Conservation (phyloP, 2,888 invertebrate species). For the Agriopis leucophaearia region DNA sequence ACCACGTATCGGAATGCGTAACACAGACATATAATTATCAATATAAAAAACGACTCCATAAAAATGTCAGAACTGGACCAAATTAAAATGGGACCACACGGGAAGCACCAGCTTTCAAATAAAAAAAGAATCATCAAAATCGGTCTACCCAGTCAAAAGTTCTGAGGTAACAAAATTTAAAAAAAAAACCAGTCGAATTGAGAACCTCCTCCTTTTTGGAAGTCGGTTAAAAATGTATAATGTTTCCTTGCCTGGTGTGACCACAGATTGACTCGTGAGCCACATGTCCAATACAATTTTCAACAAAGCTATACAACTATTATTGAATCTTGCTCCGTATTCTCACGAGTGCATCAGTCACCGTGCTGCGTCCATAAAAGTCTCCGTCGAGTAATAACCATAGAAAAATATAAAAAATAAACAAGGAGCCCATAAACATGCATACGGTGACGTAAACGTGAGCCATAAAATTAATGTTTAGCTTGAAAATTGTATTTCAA, state of each 20-base stretch:
- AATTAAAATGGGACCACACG: too few relatives aligned
- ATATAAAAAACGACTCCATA: too few relatives aligned
- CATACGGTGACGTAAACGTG: slow-evolving; percentile 19
- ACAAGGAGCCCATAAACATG: slow-evolving; percentile 53
- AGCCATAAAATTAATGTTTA: neutral
- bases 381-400: slow-evolving; percentile 63
- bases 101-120: too few relatives aligned
- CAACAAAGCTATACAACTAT: neutral
- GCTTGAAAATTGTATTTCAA: neutral
- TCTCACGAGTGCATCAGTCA: slow-evolving; percentile 60
- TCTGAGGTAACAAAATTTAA: too few relatives aligned
- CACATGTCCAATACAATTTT: slow-evolving; percentile 14
- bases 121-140: too few relatives aligned
- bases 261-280: slow-evolving; percentile 5
- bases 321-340: slow-evolving; percentile 11
- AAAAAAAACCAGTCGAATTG: too few relatives aligned
- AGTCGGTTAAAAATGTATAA: too few relatives aligned
- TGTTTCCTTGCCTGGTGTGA: slow-evolving; percentile 17
- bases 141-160: too few relatives aligned
- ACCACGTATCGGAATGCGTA: too few relatives aligned
- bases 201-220: too few relatives aligned
- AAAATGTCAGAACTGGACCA: too few relatives aligned
- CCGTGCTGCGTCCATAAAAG: slow-evolving; percentile 62
- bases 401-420: slow-evolving; percentile 64
- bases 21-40: slow-evolving; percentile 1